Percentiles rank a stretch among this genome's conserved stretches.
Evolutionary conservation across 2,888 invertebrate species (phyloP).

Genomic region (Eurois occulta): DNA sequence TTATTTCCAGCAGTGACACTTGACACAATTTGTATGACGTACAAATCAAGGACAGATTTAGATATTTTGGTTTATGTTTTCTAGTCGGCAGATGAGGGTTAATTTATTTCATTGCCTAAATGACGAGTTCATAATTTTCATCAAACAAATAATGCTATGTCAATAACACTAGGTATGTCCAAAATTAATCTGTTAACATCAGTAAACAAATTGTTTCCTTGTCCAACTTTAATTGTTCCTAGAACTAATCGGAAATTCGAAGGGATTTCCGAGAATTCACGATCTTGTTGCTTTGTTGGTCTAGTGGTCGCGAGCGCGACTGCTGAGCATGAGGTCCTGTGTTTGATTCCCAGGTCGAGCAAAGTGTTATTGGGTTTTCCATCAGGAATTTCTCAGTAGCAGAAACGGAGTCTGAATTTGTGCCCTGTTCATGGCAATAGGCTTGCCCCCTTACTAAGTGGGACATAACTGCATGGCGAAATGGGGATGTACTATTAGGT

Average conservation of each 20-base stretch:
- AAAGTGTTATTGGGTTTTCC: too few species aligned
- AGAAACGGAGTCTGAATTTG: too few species aligned
- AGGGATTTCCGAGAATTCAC: constrained; percentile 17
- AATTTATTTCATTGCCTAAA: background rate
- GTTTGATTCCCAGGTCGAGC: too few species aligned
- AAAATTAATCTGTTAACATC: background rate
- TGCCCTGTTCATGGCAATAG: too few species aligned
- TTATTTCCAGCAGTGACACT: background rate
- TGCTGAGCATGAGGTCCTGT: too few species aligned
- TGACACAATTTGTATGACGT: background rate
- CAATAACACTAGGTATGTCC: too few species aligned
- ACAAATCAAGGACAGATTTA: background rate
- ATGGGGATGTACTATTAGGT: background rate
- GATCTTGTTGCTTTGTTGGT: background rate
- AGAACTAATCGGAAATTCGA: constrained; percentile 18
- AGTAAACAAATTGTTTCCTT: background rate
- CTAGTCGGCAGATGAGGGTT: background rate
- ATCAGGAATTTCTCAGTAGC: too few species aligned
- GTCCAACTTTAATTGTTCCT: constrained; percentile 10
- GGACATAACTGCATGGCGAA: background rate
- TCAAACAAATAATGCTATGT: too few species aligned
- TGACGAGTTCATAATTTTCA: background rate
- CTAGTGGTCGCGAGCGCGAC: too few species aligned
- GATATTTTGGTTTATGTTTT: background rate
- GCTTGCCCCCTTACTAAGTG: too few species aligned